These are phyloP conservation scores for Acrocyrtus sp. DNA, from an alignment of 2,888 invertebrate species.

Conservation along the genomic window DNA sequence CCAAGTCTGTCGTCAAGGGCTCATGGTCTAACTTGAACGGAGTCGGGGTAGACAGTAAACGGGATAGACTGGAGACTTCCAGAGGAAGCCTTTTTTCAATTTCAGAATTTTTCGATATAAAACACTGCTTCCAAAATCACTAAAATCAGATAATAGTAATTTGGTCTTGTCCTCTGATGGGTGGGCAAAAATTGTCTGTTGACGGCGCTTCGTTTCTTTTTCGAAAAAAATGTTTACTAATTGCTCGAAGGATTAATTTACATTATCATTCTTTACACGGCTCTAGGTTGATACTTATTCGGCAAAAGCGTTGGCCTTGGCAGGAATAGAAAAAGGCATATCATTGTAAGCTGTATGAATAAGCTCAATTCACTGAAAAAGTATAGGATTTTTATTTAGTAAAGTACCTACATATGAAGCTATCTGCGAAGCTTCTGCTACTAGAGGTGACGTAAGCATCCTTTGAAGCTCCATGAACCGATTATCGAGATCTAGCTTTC, in stretches of 20 bases:
- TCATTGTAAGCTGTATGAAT: constrained; percentile 4
- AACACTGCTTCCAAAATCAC: too few species aligned
- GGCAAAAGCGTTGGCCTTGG: constrained; percentile 12
- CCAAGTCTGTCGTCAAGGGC: constrained; percentile 45
- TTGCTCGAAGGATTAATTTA: too few species aligned
- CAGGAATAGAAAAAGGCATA: constrained; percentile 46
- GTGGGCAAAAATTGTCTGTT: too few species aligned
- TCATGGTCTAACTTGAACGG: constrained; percentile 37
- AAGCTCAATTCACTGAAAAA: neutral
- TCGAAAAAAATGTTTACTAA: too few species aligned
- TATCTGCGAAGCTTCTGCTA: neutral
- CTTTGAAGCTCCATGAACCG: constrained; percentile 24
- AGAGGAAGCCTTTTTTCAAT: too few species aligned
- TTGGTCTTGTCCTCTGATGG: too few species aligned
- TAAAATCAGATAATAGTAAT: too few species aligned
- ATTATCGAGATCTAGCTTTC: constrained; percentile 29
- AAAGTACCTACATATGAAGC: constrained; percentile 8
- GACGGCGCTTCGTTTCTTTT: too few species aligned
- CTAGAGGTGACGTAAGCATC: constrained; percentile 3
- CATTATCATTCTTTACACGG: constrained; percentile 15
- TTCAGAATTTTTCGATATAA: too few species aligned
- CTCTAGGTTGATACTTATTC: constrained; percentile 19
- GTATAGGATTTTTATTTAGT: neutral
- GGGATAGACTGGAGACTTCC: constrained; percentile 7
- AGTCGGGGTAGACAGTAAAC: constrained; percentile 50